Base-by-base conservation (phyloP, 2,888 invertebrate genomes). In the Charanyca ferruginea region DNA sequence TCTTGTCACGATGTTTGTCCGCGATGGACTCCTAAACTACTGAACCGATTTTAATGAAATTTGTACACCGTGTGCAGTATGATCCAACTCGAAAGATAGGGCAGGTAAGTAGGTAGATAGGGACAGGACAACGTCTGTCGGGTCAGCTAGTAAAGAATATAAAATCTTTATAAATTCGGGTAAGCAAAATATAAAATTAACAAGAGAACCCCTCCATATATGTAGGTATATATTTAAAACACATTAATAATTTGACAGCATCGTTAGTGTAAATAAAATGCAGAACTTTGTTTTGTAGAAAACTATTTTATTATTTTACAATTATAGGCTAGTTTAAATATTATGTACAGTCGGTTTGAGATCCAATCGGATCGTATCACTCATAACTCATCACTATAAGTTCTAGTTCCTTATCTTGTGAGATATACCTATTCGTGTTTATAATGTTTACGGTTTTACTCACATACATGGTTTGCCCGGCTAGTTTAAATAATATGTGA, bases 271-370 rank as follows among this genome's bases (percentile, higher is more conserved):
- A 62, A 75, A 68, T 58, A 76, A 79, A 54, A 64, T 41, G 57
- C 53, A 62, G 38, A 47, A 38, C 2, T 47, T 53, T 25, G 13
- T 35, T 63, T 62, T 57, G 52, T 77, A 72, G n/a, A 74, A 80
- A 79, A 66, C 51, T 58, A 63, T 74, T 77, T n/a, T 74, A 66
- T 77, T 73, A 49, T 49, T 22, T 47, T 52, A 35, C 28, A 23
- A 47, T 70, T 65, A 68, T 7, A 66, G 1, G 6, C 65, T 78
- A 73, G 0, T 59, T 68, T 77, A 77, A 73, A 75, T 75, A 81
- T 82, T 82, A 82, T 83, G 53, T 80, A 83, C 81, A 83, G 68
- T 80, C 77, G 48, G 64, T 82, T 82, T 79, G 70, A 78, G 77
- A 79, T 74, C 81, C 77, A 22, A 6, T 25, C 35, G 70, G 76